Base-by-base conservation (phyloP, 2,888 invertebrate species). In the Mythimna pallens region DNA sequence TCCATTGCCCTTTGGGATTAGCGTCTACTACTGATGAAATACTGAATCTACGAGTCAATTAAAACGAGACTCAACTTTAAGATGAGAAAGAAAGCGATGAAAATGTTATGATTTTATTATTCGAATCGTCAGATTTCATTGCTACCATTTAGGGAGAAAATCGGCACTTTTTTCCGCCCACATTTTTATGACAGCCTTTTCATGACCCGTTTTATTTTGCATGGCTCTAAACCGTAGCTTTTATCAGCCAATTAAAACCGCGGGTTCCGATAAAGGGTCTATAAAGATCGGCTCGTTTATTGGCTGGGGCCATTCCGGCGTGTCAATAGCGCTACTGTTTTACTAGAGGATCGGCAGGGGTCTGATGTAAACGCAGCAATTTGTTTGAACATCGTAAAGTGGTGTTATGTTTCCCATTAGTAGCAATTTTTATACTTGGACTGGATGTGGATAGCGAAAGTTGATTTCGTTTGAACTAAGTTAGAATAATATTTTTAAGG, bases 161-260 rank as follows among this genome's bases (percentile, higher is more conserved):
- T 17, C 34, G 57, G 57, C 50, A 62, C 25, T n/a, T 70, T 67
- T 50, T 22, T 20, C 17, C 7, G 0, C 2, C 9, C 52, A 52
- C 8, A 63, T 22, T 64, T 78, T 67, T 74, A 69, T 52, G 22
- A 5, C 61, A 47, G 3, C 30, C 12, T 36, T 62, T 75, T 78
- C 50, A 75, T 17, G 55, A 14, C 10, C 34, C 50, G 22, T 78
- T 82, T 78, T 43, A 78, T 70, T 74, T 50, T 58, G 64, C 58
- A 65, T 67, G 63, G 40, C 73, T 73, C 74, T 71, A 76, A 78
- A 76, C 52, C 59, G 59, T 25, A 57, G 70, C 69, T 73, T 64
- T 74, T 76, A 80, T 73, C 65, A 75, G 82, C 55, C 81, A 75
- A 81, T 81, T 71, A 81, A 74, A 73, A 62, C 77, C 62, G 59